These are phyloP conservation scores for Mus musculus DNA, from an alignment of 2,113 vertebrate genomes.

Conservation along the genomic window DNA sequence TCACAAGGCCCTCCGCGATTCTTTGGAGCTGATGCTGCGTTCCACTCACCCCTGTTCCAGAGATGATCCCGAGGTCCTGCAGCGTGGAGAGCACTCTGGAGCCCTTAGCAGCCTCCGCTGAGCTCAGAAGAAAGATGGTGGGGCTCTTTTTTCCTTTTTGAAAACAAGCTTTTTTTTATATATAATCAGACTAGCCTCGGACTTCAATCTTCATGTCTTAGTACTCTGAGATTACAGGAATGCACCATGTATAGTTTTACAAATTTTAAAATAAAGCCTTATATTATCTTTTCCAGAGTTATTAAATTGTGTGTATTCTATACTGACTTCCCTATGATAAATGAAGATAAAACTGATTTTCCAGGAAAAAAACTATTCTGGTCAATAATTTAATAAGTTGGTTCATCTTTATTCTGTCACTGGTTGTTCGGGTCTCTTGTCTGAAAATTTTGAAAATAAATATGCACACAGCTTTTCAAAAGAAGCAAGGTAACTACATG, in stretches of 20 bases:
- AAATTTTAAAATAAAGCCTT: constrained; percentile 39
- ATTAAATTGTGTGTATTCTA: not conserved
- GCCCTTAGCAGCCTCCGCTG: too few relatives aligned
- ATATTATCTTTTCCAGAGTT: not conserved
- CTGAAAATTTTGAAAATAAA: not conserved
- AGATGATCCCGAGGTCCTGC: too few relatives aligned
- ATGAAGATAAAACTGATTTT: not conserved
- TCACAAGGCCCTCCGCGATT: too few relatives aligned
- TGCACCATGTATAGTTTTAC: not conserved
- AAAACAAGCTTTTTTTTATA: not conserved
- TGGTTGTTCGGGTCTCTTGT: not conserved
- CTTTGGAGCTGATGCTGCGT: too few relatives aligned
- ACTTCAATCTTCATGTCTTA: not conserved
- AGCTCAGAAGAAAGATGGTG: too few relatives aligned
- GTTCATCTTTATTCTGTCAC: not conserved
- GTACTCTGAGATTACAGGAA: not conserved
- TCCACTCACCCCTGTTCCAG: too few relatives aligned
- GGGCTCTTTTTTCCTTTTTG: not conserved
- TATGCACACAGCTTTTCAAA: not conserved
- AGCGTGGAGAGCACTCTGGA: too few relatives aligned
- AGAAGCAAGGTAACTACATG: not conserved
- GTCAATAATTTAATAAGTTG: not conserved
- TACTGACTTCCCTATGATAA: not conserved
- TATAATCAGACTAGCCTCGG: not conserved
- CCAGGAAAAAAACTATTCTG: not conserved